Base-by-base conservation (phyloP, 1,140 invertebrate species). In the Ridgeia piscesae region DNA sequence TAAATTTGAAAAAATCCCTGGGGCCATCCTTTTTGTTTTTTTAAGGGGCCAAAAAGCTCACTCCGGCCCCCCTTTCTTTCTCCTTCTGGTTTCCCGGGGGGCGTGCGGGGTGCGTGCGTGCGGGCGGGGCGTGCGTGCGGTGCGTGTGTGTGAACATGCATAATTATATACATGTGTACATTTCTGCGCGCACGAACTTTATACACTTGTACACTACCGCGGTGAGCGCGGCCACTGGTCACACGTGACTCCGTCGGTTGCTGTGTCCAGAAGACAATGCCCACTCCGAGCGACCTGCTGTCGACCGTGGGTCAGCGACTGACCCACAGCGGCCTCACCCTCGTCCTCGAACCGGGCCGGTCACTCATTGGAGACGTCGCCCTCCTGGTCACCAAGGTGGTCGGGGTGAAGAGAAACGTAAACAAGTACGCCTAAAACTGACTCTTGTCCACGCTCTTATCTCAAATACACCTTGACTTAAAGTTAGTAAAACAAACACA, bases 321-420 rank as follows among this genome's bases (percentile, higher is more conserved):
- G n/a, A 58, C n/a, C 34, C 93, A 93, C 33, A 92, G 94, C 91
- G 93, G 94, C 89, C 77, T 95, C 14, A 94, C 94, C 48, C 92
- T 96, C 9, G 94, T 96, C 35, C 89, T 96, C 0, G 96, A 96
- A 93, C 96, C 96, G 2, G 96, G 96, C 14, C 93, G 96, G 48
- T 94, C 94, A 31, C 91, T 96, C 50, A 94, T 96, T 35, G 96
- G 94, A 21, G 95, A 96, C 93, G 94, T 96, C 1, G 96, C 94
- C 35, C 92, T 96, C 2, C 92, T 96, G 0, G 58, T 95, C 4
- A 94, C 94, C 11, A 92, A 93, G 34, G 94, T 95, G 6, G 48
- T 95, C 14, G 95, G 95, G 35, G 92, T 92, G 11, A 95, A 95
- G 91, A 88, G 92, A 91, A 94, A 93, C 50, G 93, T 92, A 33